Evolutionary conservation across 2,888 invertebrate genomes (phyloP).

Genomic region (Tachina grossa): DNA sequence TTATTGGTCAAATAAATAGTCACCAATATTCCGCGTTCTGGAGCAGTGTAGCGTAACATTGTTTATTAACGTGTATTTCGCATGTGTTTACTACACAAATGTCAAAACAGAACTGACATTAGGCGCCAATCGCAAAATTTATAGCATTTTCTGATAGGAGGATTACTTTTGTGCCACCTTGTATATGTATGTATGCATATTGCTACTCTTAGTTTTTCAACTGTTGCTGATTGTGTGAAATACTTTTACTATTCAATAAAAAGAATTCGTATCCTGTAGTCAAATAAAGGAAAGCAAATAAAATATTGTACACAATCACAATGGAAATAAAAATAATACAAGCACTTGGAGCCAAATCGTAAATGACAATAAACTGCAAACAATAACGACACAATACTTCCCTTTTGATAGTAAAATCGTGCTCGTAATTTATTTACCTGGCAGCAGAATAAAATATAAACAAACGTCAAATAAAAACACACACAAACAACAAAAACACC

Average conservation of each 20-base stretch:
- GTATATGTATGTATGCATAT: too few species aligned
- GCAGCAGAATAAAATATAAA: background rate
- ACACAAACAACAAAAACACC: background rate
- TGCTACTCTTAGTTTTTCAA: background rate
- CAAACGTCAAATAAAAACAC: background rate
- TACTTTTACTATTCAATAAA: background rate
- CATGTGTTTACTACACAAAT: too few species aligned
- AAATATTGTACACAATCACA: background rate
- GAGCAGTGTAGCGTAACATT: too few species aligned
- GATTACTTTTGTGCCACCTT: too few species aligned
- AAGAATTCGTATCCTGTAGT: conserved; percentile 23
- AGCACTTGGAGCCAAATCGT: background rate
- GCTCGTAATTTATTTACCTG: conserved; percentile 36
- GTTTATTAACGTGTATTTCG: too few species aligned
- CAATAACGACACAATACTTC: conserved; percentile 29
- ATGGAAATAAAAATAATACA: conserved; percentile 14
- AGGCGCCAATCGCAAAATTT: too few species aligned
- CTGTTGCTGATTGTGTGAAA: background rate
- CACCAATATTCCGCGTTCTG: too few species aligned
- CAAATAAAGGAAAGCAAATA: background rate
- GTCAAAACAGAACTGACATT: too few species aligned
- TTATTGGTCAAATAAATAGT: too few species aligned
- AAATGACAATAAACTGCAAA: conserved; percentile 28
- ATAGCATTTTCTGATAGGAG: too few species aligned
- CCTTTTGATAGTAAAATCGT: conserved; percentile 19